These are phyloP conservation scores for Pheosia gnoma DNA, from an alignment of 2,888 invertebrate species.

Conservation along the genomic window DNA sequence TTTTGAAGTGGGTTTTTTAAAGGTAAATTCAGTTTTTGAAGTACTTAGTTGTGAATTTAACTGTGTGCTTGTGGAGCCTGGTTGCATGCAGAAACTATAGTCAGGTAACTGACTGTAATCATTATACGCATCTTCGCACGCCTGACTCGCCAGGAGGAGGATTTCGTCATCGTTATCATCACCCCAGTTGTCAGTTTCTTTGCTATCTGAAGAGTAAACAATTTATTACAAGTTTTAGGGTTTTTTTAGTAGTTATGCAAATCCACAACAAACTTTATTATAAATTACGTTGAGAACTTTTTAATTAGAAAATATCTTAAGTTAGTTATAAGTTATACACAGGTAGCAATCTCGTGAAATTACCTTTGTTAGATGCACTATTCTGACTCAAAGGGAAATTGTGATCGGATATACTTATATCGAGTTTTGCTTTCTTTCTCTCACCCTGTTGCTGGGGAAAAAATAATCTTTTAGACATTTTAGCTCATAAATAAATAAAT, in stretches of 20 bases:
- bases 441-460: constrained; percentile 64
- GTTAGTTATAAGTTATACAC: neutral
- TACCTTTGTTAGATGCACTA: constrained; percentile 57
- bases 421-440: constrained; percentile 71
- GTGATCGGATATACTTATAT: constrained; percentile 71
- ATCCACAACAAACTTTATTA: neutral
- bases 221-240: neutral
- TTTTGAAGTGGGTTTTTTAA: constrained; percentile 63
- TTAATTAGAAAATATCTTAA: neutral
- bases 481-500: constrained; percentile 26
- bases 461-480: constrained; percentile 71
- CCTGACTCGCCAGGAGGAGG: constrained; percentile 75
- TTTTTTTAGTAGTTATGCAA: neutral
- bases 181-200: constrained; percentile 64
- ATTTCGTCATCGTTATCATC: constrained; percentile 80
- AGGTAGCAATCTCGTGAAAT: constrained; percentile 4
- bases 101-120: constrained; percentile 59
- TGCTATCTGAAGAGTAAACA: constrained; percentile 33
- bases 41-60: constrained; percentile 52
- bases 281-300: neutral
- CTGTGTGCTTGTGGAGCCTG: constrained; percentile 72
- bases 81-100: constrained; percentile 71
- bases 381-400: constrained; percentile 78
- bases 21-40: constrained; percentile 58
- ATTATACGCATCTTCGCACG: constrained; percentile 69